Conservation (phyloP, 2,888 invertebrate species). For the Heliconius charithonia region DNA sequence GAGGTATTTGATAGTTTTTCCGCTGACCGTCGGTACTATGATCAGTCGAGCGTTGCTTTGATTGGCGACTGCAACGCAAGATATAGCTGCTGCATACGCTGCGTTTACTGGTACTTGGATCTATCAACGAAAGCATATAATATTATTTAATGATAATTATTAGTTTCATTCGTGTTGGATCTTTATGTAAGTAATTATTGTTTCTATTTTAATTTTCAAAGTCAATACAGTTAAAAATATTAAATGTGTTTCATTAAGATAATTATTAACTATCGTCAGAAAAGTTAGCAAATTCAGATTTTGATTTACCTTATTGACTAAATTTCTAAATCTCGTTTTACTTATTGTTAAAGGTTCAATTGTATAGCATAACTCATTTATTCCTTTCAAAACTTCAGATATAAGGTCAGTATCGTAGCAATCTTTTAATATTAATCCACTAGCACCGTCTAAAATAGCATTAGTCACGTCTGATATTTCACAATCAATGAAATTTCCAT, state of each 20-base stretch:
- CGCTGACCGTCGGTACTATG: slow-evolving; percentile 85
- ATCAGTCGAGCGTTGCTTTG: slow-evolving; percentile 76
- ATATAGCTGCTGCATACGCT: slow-evolving; percentile 64
- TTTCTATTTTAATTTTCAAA: not conserved
- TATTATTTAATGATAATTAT: no score
- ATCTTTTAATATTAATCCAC: slow-evolving; percentile 63
- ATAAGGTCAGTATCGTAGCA: slow-evolving; percentile 51
- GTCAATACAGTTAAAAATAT: not conserved
- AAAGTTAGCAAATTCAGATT: not conserved
- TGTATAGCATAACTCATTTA: slow-evolving; percentile 61
- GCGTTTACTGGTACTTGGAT: slow-evolving; percentile 65
- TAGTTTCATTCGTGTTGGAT: not conserved
- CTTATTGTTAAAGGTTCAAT: slow-evolving; percentile 61
- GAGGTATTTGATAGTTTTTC: slow-evolving; percentile 84
- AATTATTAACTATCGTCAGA: not conserved
- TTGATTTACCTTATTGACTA: slow-evolving; percentile 56
- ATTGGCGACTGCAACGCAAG: slow-evolving; percentile 61
- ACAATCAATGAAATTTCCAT: slow-evolving; percentile 50
- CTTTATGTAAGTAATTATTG: not conserved
- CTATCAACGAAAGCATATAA: slow-evolving; percentile 51
- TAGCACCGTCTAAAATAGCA: slow-evolving; percentile 64
- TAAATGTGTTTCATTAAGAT: no score
- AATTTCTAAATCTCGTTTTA: slow-evolving; percentile 57
- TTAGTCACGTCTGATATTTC: slow-evolving; percentile 67
- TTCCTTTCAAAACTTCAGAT: slow-evolving; percentile 53